Conservation (phyloP, 2,888 invertebrate genomes). For the Choristoneura rosaceana region DNA sequence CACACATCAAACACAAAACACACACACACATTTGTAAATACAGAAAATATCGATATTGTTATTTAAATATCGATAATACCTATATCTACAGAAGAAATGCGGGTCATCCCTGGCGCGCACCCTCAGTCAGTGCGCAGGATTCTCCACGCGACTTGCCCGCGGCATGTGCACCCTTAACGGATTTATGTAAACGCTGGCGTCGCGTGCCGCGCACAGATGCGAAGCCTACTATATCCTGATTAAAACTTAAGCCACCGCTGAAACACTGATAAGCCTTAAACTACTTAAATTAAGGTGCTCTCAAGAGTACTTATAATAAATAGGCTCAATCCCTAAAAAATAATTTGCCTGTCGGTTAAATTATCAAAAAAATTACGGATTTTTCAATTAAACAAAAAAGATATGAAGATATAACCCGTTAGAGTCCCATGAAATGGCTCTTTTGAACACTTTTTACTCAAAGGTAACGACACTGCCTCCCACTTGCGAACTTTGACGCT, state of each 20-base stretch:
- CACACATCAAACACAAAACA: too few species aligned
- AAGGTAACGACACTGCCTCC: too few species aligned
- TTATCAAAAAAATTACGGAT: too few species aligned
- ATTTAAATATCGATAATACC: not conserved
- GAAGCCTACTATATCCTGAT: not conserved
- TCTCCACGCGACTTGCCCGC: slow-evolving; percentile 67
- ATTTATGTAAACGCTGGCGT: slow-evolving; percentile 77
- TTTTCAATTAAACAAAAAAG: too few species aligned
- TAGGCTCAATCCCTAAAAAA: too few species aligned
- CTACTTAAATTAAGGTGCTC: too few species aligned
- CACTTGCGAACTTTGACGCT: too few species aligned
- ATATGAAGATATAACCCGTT: too few species aligned
- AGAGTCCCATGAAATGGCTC: too few species aligned
- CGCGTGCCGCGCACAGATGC: slow-evolving; percentile 52
- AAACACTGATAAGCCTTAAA: not conserved
- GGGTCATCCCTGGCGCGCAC: slow-evolving; percentile 55
- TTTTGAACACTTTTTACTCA: too few species aligned
- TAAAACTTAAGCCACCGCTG: not conserved
- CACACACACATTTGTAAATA: not conserved
- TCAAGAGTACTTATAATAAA: too few species aligned
- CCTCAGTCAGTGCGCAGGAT: slow-evolving; percentile 76
- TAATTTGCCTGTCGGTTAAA: too few species aligned
- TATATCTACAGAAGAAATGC: slow-evolving; percentile 40
- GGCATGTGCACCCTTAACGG: slow-evolving; percentile 82
- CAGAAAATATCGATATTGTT: not conserved